Base-by-base conservation (phyloP, 1,140 invertebrate species). In the Drosophila santomea region DNA sequence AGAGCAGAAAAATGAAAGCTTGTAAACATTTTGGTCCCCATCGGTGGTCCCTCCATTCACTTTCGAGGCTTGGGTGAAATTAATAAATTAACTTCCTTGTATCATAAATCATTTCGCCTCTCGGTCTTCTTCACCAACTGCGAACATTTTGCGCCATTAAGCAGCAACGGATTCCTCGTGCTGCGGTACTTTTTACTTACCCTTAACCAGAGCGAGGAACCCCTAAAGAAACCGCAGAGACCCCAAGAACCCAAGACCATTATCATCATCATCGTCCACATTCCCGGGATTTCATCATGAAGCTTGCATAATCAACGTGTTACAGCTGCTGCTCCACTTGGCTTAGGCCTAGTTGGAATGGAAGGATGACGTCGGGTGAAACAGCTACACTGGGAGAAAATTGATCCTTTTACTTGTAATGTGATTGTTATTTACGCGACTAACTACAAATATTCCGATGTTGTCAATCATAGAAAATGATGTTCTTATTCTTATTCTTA, bases 21-120 rank as follows among this genome's bases (percentile, higher is more conserved):
- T 88, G 83, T 88, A 74, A 85, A 82, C 74, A 79, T 76, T 68
- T 66, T 48, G 45, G 58, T 41, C 62, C 74, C 57, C 51, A 32
- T 32, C 41, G 68, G 39, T 72, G 12, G 44, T 50, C 43, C 59
- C 43, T 69, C 36, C 36, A 58, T 48, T 68, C 38, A 45, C 50
- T 55, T 35, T 63, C 32, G 50, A 48, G 52, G 74, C 28, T 56
- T 47, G 51, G 64, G 64, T 47, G 20, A 91, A 91, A 91, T 91
- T 91, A 91, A 91, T 91, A 91, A 91, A 91, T 91, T 91, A 91
- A 91, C 88, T 91, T 91, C 80, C 88, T 88, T 78, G 80, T 71
- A 59, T 61, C 88, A 89, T 91, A 91, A 91, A 91, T 91, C 88
- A 91, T 91, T 90, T 89, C n/a, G 47, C 32, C 32, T 32, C 32